Conservation (phyloP, 2,888 invertebrate genomes). For the Smittia aterrima region DNA sequence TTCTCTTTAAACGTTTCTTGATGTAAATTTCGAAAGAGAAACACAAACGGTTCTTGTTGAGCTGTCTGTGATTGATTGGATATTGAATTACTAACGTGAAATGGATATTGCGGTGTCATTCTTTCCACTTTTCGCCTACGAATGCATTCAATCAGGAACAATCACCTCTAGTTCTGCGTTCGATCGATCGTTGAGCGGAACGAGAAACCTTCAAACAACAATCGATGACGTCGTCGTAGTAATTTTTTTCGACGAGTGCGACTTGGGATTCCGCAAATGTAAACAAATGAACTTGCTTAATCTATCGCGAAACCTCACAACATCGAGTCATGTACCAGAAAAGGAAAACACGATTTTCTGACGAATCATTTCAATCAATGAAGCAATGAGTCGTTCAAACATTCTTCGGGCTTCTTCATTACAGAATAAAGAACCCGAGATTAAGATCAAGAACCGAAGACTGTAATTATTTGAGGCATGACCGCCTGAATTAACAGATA, state of each 20-base stretch:
- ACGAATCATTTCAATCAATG: constrained; percentile 1
- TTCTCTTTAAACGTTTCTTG: no score
- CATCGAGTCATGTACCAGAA: not conserved
- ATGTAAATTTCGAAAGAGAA: no score
- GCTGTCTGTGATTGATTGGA: not conserved
- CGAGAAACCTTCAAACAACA: not conserved
- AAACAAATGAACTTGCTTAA: not conserved
- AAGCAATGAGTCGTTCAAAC: not conserved
- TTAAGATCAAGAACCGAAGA: not conserved
- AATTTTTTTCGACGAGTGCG: not conserved
- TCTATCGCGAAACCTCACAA: no score
- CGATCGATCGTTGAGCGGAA: not conserved
- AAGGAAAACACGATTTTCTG: not conserved
- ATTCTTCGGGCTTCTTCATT: not conserved
- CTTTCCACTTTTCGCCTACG: not conserved
- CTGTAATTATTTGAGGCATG: not conserved
- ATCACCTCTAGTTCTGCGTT: not conserved
- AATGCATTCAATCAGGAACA: not conserved
- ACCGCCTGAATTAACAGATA: not conserved
- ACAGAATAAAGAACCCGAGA: not conserved
- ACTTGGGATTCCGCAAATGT: not conserved
- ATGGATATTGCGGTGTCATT: not conserved
- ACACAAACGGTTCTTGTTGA: no score
- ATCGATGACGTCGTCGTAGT: not conserved
- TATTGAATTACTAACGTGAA: not conserved